Conservation (phyloP, 2,888 invertebrate genomes). For the Smittia aterrima region DNA sequence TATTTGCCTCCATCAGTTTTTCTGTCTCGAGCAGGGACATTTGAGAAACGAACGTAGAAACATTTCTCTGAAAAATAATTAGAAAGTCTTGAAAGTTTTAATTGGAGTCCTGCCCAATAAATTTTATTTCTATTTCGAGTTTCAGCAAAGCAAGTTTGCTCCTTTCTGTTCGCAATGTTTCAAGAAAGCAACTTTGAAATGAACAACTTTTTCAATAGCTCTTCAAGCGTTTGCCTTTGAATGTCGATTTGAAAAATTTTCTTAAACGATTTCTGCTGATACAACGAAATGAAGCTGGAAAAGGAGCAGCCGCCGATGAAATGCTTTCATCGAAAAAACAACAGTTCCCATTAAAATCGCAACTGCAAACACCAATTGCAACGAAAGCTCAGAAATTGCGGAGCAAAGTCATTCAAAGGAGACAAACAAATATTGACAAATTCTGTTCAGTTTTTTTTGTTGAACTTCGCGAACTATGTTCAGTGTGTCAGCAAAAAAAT, state of each 20-base stretch:
- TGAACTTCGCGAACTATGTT: neutral
- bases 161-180: neutral
- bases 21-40: too few species aligned
- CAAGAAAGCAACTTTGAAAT: neutral
- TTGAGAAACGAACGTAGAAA: too few species aligned
- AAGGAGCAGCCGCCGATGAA: neutral
- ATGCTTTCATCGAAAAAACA: neutral
- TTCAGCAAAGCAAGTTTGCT: neutral
- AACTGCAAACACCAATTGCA: slow-evolving; percentile 5
- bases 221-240: neutral
- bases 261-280: neutral
- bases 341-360: neutral
- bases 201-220: slow-evolving; percentile 6
- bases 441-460: neutral
- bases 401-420: neutral
- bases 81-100: neutral
- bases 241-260: neutral
- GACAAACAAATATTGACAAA: neutral
- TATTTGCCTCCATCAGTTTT: too few species aligned
- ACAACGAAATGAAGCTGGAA: neutral
- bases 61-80: neutral
- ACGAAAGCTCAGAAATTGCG: neutral
- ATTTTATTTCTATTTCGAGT: slow-evolving; percentile 1
- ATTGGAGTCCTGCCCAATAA: slow-evolving; percentile 18
- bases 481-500: neutral